A percentile compares a stretch with the other conserved stretches of the same genome.
These are phyloP conservation scores for Syritta pipiens DNA, from an alignment of 2,888 invertebrate genomes.

Conservation along the genomic window DNA sequence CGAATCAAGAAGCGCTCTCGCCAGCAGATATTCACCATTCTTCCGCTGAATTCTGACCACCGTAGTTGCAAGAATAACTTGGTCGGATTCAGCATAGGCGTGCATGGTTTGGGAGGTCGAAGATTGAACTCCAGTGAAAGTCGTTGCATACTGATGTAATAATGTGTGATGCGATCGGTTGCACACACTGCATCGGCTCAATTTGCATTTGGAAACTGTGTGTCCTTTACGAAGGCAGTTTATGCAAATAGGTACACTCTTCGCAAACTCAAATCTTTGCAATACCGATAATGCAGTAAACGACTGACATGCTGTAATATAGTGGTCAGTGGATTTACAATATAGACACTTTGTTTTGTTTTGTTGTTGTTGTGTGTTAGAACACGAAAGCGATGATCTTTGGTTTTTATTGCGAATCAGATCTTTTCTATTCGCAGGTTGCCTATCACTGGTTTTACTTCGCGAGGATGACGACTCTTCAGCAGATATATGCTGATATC, in stretches of 20 bases:
- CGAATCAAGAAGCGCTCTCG: not conserved
- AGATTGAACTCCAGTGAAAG: not conserved
- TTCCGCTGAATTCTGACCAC: not conserved
- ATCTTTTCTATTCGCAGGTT: too few species aligned
- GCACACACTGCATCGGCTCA: not conserved
- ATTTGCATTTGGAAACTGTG: not conserved
- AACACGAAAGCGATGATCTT: not conserved
- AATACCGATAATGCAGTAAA: not conserved
- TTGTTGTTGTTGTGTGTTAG: not conserved
- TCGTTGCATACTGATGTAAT: slow-evolving; percentile 6
- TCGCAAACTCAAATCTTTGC: slow-evolving; percentile 4
- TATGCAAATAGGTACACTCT: slow-evolving; percentile 2
- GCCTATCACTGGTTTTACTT: slow-evolving; percentile 2
- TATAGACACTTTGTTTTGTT: not conserved
- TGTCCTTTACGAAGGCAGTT: slow-evolving; percentile 10
- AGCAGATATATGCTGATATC: slow-evolving; percentile 41
- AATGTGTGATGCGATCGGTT: slow-evolving; percentile 7
- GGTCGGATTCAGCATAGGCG: not conserved
- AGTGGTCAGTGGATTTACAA: not conserved
- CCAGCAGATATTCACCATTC: not conserved
- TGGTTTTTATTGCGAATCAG: not conserved
- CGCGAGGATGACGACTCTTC: slow-evolving; percentile 24
- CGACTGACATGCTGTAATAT: slow-evolving; percentile 7
- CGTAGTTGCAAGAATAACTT: slow-evolving; percentile 9
- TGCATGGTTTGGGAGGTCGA: not conserved